A percentile compares a stretch with the other conserved stretches of the same genome.
phyloP scores from a whole-genome alignment of 2,888 invertebrate genomes.

The Calameuta pallipes region DNA sequence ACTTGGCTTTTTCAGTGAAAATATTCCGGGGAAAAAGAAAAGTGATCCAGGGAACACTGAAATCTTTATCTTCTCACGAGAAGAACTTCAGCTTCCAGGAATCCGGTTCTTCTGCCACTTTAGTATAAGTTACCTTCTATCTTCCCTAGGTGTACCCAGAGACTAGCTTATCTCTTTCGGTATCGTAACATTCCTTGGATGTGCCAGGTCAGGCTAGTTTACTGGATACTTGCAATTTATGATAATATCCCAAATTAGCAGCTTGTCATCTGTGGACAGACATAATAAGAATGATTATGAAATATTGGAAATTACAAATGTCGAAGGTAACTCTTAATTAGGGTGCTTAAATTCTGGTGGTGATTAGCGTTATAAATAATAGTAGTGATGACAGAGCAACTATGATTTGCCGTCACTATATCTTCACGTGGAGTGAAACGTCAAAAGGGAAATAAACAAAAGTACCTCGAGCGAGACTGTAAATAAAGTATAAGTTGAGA shows the following conservation, averaged over 20 bases:
- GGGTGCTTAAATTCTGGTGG: background rate
- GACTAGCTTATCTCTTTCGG: background rate
- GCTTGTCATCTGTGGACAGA: background rate
- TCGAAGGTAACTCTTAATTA: background rate
- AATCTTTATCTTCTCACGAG: conserved; percentile 23
- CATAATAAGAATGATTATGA: background rate
- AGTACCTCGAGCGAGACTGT: background rate
- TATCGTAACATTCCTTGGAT: background rate
- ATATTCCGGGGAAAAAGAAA: background rate
- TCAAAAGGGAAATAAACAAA: background rate
- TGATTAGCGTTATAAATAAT: background rate
- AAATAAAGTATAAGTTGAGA: background rate
- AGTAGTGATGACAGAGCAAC: background rate
- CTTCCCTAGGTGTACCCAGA: background rate
- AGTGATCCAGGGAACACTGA: conserved; percentile 20
- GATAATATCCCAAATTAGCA: background rate
- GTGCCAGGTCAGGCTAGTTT: background rate
- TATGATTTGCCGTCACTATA: background rate
- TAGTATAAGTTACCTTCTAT: background rate
- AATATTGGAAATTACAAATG: background rate
- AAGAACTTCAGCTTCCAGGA: conserved; percentile 1
- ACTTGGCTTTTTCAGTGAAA: background rate
- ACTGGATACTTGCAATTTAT: background rate
- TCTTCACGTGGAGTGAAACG: background rate
- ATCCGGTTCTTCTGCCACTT: background rate